phyloP scores from a whole-genome alignment of 2,797 vertebrate species.

The Trematomus bernacchii region DNA sequence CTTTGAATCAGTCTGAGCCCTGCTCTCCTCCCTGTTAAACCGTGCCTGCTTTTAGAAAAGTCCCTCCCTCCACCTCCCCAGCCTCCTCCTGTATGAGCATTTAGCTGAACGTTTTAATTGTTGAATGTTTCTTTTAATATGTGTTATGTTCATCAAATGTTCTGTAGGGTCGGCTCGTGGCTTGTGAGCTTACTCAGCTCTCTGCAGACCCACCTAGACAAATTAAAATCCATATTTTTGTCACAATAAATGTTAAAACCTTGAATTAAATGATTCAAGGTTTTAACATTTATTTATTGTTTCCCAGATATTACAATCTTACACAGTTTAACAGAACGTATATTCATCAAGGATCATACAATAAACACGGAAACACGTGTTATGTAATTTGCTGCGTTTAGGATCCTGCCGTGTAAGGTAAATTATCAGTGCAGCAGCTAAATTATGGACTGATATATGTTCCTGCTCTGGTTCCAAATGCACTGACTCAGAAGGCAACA shows the following conservation, averaged over 20 bases:
- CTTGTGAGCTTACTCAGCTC: no score
- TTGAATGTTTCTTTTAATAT: slow-evolving; percentile 7
- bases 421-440: slow-evolving; percentile 11
- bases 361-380: not conserved
- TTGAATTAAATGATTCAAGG: slow-evolving; percentile 10
- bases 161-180: not conserved
- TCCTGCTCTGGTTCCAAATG: slow-evolving; percentile 21
- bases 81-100: not conserved
- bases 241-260: not conserved
- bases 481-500: slow-evolving; percentile 39
- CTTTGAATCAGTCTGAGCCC: not conserved
- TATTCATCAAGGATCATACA: no score
- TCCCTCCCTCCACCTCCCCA: not conserved
- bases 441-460: slow-evolving; percentile 25
- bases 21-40: not conserved
- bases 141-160: slow-evolving; percentile 2
- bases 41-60: not conserved
- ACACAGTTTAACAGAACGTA: not conserved
- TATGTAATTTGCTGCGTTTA: slow-evolving; percentile 17
- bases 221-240: slow-evolving; percentile 11
- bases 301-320: slow-evolving; percentile 3
- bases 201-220: not conserved
- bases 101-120: not conserved
- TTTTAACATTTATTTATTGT: not conserved
- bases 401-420: not conserved